Evolutionary conservation across 2,113 vertebrate species (phyloP).

Genomic region (Atlantisia rogersi): DNA sequence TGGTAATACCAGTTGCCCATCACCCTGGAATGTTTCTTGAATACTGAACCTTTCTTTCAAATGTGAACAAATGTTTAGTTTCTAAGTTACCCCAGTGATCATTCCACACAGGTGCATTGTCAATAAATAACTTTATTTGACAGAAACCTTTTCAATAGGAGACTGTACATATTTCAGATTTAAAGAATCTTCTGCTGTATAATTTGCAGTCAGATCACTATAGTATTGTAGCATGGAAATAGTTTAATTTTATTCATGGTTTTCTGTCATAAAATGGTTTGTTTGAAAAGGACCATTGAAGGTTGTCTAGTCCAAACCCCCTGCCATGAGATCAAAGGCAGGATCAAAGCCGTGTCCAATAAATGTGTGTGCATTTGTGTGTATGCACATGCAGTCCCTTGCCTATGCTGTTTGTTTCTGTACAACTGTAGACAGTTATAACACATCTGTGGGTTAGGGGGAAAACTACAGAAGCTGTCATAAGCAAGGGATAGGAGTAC

Average conservation of each 20-base stretch:
- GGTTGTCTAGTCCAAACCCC: not conserved
- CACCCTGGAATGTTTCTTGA: too few relatives aligned
- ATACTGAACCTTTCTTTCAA: too few relatives aligned
- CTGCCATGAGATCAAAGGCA: too few relatives aligned
- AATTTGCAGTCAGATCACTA: not conserved
- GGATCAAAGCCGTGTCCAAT: not conserved
- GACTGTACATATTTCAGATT: not conserved
- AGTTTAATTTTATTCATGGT: not conserved
- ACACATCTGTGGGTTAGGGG: not conserved
- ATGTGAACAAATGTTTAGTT: too few relatives aligned
- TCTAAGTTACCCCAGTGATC: too few relatives aligned
- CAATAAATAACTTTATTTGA: too few relatives aligned
- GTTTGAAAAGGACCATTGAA: not conserved
- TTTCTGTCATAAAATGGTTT: not conserved
- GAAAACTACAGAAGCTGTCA: not conserved
- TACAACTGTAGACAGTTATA: not conserved
- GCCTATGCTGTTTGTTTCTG: not conserved
- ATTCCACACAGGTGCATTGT: too few relatives aligned
- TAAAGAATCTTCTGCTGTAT: not conserved
- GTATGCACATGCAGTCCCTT: too few relatives aligned
- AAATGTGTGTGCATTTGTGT: not conserved
- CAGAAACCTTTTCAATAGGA: not conserved
- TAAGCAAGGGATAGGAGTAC: not conserved
- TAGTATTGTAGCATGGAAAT: not conserved
- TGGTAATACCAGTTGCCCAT: too few relatives aligned